Evolutionary conservation across 2,797 vertebrate species (phyloP).

Genomic region (Bradypodion pumilum): DNA sequence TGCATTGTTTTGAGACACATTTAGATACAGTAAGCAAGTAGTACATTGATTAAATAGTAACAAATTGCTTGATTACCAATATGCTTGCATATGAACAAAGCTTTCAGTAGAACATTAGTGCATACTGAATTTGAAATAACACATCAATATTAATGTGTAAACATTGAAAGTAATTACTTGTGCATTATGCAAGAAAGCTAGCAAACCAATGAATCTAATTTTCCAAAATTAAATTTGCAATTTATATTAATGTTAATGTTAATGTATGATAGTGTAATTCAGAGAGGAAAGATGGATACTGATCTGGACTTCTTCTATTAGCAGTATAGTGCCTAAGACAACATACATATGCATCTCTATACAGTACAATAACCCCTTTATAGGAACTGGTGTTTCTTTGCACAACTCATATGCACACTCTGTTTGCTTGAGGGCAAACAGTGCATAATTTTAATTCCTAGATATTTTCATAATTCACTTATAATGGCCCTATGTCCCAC

Average conservation of each 20-base stretch:
- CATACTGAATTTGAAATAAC: too few relatives aligned
- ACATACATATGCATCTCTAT: neutral
- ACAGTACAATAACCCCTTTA: neutral
- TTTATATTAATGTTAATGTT: neutral
- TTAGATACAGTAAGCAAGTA: too few relatives aligned
- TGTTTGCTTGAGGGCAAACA: neutral
- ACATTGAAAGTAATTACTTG: too few relatives aligned
- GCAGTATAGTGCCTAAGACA: neutral
- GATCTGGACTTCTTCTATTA: neutral
- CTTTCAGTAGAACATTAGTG: too few relatives aligned
- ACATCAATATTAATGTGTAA: too few relatives aligned
- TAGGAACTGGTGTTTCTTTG: neutral
- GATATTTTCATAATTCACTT: neutral
- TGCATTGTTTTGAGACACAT: too few relatives aligned
- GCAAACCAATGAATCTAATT: too few relatives aligned
- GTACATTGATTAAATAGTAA: too few relatives aligned
- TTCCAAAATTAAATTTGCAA: neutral
- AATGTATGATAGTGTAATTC: neutral
- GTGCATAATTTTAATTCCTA: conserved; percentile 1
- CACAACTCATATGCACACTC: neutral
- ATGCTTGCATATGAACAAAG: too few relatives aligned
- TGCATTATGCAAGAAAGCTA: too few relatives aligned
- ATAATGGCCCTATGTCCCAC: neutral
- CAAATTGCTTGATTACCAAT: too few relatives aligned
- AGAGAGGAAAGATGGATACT: neutral